These are phyloP conservation scores for Sphenopsis melanotis DNA, from an alignment of 2,797 vertebrate species.

Conservation along the genomic window DNA sequence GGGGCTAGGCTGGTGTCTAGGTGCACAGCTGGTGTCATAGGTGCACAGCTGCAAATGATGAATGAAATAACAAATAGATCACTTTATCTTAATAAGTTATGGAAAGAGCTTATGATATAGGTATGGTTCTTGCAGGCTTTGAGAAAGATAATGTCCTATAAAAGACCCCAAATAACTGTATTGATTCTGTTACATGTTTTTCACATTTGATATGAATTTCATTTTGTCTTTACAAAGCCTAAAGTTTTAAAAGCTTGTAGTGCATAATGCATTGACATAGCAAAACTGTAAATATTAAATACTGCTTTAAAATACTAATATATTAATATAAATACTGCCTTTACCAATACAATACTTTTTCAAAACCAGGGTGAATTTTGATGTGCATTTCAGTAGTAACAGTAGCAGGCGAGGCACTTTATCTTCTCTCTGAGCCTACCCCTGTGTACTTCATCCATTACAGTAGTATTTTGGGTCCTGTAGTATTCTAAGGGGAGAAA, in stretches of 20 bases:
- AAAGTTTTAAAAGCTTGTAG: background rate
- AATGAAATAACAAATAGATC: background rate
- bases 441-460: accelerated
- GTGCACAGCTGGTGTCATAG: background rate
- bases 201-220: background rate
- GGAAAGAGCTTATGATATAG: background rate
- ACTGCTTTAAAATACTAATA: background rate
- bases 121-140: background rate
- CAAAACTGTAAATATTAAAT: background rate
- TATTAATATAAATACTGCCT: background rate
- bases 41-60: background rate
- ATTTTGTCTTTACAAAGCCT: background rate
- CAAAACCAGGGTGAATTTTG: background rate
- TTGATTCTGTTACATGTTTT: background rate
- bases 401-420: background rate
- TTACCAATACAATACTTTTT: background rate
- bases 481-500: background rate
- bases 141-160: background rate
- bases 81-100: background rate
- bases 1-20: background rate
- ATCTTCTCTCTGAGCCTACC: background rate
- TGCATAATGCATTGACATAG: background rate
- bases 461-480: background rate
- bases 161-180: background rate
- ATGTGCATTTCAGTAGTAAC: accelerated